Evolutionary conservation across 2,888 invertebrate genomes (phyloP).

Genomic region (Phyto melanocephala): DNA sequence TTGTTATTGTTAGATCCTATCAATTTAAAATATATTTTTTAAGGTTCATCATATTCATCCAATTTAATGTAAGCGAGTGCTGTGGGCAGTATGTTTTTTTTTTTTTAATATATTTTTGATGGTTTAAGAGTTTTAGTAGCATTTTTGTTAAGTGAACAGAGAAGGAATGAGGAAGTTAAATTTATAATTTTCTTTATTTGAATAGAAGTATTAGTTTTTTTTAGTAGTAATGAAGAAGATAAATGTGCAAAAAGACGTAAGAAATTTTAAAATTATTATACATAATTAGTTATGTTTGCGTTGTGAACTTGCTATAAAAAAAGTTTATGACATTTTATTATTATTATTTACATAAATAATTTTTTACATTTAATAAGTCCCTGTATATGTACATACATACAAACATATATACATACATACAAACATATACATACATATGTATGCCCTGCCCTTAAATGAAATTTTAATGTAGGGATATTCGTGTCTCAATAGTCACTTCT

Average conservation of each 20-base stretch:
- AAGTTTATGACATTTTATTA: too few relatives aligned
- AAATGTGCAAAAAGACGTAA: not conserved
- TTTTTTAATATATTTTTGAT: conserved; percentile 19
- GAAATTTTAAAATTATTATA: not conserved
- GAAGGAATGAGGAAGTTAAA: conserved; percentile 11
- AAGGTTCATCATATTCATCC: conserved; percentile 73
- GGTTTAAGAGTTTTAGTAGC: conserved; percentile 28
- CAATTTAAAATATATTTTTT: conserved; percentile 39
- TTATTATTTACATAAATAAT: too few relatives aligned
- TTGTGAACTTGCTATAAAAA: too few relatives aligned
- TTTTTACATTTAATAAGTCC: too few relatives aligned
- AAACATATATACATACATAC: too few relatives aligned
- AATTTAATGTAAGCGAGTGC: conserved; percentile 78
- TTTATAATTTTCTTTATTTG: conserved; percentile 3
- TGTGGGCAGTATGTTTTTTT: conserved; percentile 66
- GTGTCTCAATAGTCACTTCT: too few relatives aligned
- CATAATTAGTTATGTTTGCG: too few relatives aligned
- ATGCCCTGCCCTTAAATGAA: too few relatives aligned
- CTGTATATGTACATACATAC: too few relatives aligned
- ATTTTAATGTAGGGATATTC: too few relatives aligned
- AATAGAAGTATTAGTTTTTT: not conserved
- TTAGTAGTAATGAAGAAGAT: not conserved
- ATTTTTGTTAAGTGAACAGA: conserved; percentile 66
- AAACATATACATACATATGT: too few relatives aligned
- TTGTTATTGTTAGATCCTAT: conserved; percentile 21